Evolutionary conservation across 2,113 vertebrate species (phyloP).

Genomic region (Gymnorhina tibicen): DNA sequence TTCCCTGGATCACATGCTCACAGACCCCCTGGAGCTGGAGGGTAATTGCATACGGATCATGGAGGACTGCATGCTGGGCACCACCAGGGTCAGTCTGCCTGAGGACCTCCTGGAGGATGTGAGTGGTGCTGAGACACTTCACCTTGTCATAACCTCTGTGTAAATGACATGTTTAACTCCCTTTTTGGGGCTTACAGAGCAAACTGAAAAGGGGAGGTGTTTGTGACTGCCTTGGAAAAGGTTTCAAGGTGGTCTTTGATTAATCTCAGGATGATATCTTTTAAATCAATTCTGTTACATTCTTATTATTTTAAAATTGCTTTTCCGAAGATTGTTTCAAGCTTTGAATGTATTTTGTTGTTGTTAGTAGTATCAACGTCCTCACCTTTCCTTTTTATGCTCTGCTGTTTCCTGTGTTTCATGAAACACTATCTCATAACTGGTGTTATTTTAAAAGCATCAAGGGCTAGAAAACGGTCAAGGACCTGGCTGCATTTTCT

Average conservation of each 20-base stretch:
- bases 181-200: background rate
- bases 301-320: background rate
- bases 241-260: background rate
- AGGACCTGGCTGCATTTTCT: background rate
- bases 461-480: background rate
- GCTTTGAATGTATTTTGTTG: background rate
- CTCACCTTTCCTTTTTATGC: background rate
- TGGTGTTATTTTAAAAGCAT: background rate
- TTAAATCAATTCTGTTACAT: background rate
- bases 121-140: conserved; percentile 47
- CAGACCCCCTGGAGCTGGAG: conserved; percentile 85
- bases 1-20: conserved; percentile 88
- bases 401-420: accelerated
- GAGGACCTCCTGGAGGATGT: conserved; percentile 96
- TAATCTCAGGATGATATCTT: background rate
- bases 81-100: conserved; percentile 85
- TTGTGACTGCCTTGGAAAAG: background rate
- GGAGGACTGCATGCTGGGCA: conserved; percentile 92
- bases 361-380: background rate
- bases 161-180: accelerated
- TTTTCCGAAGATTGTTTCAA: background rate
- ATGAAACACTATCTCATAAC: accelerated
- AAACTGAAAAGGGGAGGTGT: background rate
- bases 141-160: background rate
- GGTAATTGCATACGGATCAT: conserved; percentile 78